phyloP scores from a whole-genome alignment of 2,888 invertebrate species.

The Acanthosepion esculentum region DNA sequence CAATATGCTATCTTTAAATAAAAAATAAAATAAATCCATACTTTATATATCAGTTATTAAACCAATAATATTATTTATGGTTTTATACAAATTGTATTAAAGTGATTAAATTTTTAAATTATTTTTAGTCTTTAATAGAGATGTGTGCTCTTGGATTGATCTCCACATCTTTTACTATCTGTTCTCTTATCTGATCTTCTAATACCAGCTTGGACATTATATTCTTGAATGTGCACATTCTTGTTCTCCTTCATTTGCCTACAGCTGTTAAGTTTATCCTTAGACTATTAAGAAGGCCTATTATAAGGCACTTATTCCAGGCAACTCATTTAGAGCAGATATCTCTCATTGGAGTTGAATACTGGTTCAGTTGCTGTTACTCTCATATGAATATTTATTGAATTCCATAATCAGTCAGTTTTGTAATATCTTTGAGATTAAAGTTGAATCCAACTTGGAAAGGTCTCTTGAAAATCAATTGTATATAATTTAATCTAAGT shows the following conservation, averaged over 20 bases:
- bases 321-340: constrained; percentile 5
- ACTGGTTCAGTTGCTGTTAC: background rate
- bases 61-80: no score
- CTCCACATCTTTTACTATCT: background rate
- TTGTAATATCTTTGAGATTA: background rate
- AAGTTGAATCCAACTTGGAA: background rate
- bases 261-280: background rate
- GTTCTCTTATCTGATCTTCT: background rate
- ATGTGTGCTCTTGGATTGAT: background rate
- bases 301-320: background rate
- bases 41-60: background rate
- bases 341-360: background rate
- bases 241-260: background rate
- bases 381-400: background rate
- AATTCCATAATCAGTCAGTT: background rate
- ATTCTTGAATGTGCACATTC: background rate
- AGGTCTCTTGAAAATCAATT: background rate
- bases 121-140: background rate
- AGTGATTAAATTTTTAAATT: no score
- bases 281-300: constrained; percentile 33
- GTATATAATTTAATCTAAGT: background rate
- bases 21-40: background rate
- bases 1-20: no score
- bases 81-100: no score
- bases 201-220: background rate